phyloP scores from a whole-genome alignment of 1,140 invertebrate species.

The Brachionus plicatilis region DNA sequence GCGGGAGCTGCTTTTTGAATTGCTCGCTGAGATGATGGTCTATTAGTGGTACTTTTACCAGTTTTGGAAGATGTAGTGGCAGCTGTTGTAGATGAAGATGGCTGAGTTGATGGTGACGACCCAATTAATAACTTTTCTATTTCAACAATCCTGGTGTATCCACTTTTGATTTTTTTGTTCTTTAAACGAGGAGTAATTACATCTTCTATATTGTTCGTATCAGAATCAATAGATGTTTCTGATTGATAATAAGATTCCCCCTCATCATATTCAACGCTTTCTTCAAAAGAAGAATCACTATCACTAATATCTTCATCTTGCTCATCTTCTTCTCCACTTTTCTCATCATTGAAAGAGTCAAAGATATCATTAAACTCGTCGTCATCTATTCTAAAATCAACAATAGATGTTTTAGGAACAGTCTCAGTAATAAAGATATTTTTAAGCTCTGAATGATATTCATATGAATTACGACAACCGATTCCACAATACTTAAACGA shows the following conservation, averaged over 20 bases:
- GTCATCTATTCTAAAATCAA: not conserved
- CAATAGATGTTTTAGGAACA: not conserved
- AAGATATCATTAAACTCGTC: conserved; percentile 5
- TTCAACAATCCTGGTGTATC: not conserved
- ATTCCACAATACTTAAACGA: conserved; percentile 15
- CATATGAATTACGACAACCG: not conserved
- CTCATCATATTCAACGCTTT: not conserved
- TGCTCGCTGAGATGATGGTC: not conserved
- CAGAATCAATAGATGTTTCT: not conserved
- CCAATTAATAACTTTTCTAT: not conserved
- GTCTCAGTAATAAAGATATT: not conserved
- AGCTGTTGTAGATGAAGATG: not conserved
- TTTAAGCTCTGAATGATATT: not conserved
- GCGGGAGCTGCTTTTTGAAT: not conserved
- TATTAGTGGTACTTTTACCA: not conserved
- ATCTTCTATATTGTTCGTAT: not conserved
- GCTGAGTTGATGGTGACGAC: not conserved
- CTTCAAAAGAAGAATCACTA: not conserved
- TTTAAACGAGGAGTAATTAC: not conserved
- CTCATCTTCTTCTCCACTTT: not conserved
- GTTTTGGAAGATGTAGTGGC: not conserved
- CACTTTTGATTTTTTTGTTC: not conserved
- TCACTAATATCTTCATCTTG: not conserved
- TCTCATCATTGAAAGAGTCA: not conserved
- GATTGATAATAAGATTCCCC: not conserved